phyloP scores from a whole-genome alignment of 2,113 vertebrate species.

The Plecturocebus donacophilus region DNA sequence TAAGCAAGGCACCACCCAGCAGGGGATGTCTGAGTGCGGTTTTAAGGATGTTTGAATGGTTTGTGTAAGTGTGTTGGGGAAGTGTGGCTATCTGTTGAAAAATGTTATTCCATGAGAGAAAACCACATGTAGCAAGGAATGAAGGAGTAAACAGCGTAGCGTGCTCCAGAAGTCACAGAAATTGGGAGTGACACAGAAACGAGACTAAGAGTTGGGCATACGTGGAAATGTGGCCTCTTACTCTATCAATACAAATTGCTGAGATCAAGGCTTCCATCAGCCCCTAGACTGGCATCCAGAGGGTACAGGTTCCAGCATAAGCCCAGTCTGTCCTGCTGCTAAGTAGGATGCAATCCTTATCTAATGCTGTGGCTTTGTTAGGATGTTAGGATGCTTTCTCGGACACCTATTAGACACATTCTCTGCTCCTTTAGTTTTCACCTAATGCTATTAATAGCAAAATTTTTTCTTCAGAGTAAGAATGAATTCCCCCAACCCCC shows the following conservation, averaged over 20 bases:
- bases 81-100: background rate
- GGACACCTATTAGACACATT: background rate
- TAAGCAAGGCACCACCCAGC: background rate
- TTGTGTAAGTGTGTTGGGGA: background rate
- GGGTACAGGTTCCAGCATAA: background rate
- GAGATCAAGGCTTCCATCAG: background rate
- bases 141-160: rapidly evolving
- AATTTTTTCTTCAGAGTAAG: background rate
- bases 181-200: background rate
- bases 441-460: too few relatives aligned
- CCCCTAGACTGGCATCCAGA: background rate
- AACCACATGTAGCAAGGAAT: rapidly evolving
- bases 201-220: background rate
- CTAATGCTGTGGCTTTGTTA: rapidly evolving
- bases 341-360: too few relatives aligned
- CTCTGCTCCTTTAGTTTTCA: background rate
- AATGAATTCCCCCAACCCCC: background rate
- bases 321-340: background rate
- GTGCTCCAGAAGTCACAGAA: background rate
- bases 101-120: background rate
- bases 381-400: background rate
- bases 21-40: rapidly evolving
- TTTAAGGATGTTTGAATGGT: background rate
- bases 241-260: too few relatives aligned
- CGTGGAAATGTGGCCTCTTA: background rate